A percentile compares a stretch with the other conserved stretches of the same genome.
These are phyloP conservation scores for Gadus macrocephalus DNA, from an alignment of 2,113 vertebrate genomes.

Conservation along the genomic window DNA sequence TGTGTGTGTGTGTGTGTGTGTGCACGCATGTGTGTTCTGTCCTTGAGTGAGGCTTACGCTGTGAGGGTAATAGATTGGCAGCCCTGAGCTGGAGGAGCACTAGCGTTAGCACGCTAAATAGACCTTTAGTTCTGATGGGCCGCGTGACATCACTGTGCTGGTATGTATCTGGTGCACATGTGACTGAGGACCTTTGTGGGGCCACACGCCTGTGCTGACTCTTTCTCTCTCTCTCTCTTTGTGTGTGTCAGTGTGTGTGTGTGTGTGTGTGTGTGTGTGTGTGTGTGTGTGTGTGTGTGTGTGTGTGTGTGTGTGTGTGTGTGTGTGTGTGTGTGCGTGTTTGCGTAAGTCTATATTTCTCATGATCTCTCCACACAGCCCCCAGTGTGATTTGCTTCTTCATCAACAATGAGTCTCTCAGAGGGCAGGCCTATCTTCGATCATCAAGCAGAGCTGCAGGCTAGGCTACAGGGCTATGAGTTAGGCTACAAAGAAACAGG, in stretches of 20 bases:
- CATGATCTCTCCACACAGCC: too few species aligned
- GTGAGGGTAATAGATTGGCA: slow-evolving; percentile 13
- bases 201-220: slow-evolving; percentile 23
- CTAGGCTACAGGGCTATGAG: too few species aligned
- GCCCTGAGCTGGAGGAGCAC: slow-evolving; percentile 38
- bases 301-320: slow-evolving; percentile 2
- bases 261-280: not conserved
- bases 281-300: slow-evolving; percentile 4
- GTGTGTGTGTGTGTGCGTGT: not conserved
- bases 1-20: too few species aligned
- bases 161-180: slow-evolving; percentile 58
- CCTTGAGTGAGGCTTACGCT: not conserved
- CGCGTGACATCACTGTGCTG: slow-evolving; percentile 58
- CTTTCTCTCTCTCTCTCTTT: not conserved
- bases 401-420: too few species aligned
- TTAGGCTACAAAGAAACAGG: too few species aligned
- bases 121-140: slow-evolving; percentile 42
- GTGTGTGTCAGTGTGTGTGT: slow-evolving; percentile 3
- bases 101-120: slow-evolving; percentile 42
- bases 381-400: too few species aligned
- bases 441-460: too few species aligned
- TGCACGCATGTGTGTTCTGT: not conserved
- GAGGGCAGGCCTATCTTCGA: too few species aligned
- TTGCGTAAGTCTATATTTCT: not conserved
- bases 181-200: slow-evolving; percentile 53